Evolutionary conservation across 2,113 vertebrate species (phyloP), one percentile per base, ranked within the genome.

Genomic region (Corythornis cristatus): DNA sequence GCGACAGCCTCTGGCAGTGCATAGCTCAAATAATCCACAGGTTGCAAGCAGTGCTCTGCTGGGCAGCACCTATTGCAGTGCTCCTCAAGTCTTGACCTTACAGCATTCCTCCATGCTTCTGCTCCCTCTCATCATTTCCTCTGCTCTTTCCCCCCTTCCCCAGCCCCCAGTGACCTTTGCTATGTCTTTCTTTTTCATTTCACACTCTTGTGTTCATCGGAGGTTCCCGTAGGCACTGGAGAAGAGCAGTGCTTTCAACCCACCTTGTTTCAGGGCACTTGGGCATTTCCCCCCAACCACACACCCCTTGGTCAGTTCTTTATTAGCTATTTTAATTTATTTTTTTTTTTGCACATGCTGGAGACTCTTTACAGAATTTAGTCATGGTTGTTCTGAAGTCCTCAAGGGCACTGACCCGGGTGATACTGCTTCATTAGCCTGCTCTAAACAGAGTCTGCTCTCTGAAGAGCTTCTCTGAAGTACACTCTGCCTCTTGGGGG

Each of bases 101-200:
- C 2, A 19, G 35, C 86, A 90, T 88, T 86, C 46, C 61, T 89
- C 84, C n/a, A 0, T 70, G 48, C 76, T 83, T 60, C 57, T 66
- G 2, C 37, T 72, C 37, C 64, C 19, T 70, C 6, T 35, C 61
- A 58, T 42, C 35, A 61, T 86, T 87, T 83, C 87, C 73, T 66
- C 18, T 37, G 78, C 85, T 78, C 90, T 84, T 64, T 88, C 76
- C 61, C 26, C 80, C 46, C 58, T 85, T 67, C 54, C 42, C 62
- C 19, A 48, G 73, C 37, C 75, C 80, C 42, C 28, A 0, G 7
- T 61, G 90, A 86, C 82, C 89, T 93, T 29, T 73, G 40, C 61
- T 48, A 8, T 31, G n/a, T 40, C 86, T 88, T 85, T 86, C 54
- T 57, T 54, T 81, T 54, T 54, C 2, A 0, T 77, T 87, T 62